These are phyloP conservation scores for Meta bourneti DNA, from an alignment of 2,888 invertebrate genomes.

Conservation along the genomic window DNA sequence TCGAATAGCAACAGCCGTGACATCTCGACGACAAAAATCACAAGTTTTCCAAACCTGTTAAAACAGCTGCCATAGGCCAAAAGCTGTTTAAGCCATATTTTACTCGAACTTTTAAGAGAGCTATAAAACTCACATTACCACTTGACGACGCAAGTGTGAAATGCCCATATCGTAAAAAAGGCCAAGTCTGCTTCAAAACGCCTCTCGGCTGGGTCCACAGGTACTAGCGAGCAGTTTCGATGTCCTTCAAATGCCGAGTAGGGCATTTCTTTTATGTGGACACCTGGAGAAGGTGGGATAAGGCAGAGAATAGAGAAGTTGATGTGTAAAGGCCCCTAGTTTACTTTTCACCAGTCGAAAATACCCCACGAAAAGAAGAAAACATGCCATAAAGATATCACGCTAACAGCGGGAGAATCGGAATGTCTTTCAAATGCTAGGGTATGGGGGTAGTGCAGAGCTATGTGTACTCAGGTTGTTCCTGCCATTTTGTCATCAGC, in stretches of 20 bases:
- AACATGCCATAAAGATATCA: conserved; percentile 57
- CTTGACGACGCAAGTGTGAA: conserved; percentile 11
- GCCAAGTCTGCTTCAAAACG: background rate
- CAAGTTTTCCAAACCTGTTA: background rate
- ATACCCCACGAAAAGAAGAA: conserved; percentile 9
- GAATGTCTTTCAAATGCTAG: background rate
- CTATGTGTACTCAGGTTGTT: too few relatives aligned
- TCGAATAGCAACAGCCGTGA: background rate
- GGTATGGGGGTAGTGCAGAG: too few relatives aligned
- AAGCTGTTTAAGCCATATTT: background rate
- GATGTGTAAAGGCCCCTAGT: conserved; percentile 15
- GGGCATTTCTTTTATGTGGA: conserved; percentile 60
- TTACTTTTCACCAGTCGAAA: conserved; percentile 44
- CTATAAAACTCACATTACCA: conserved; percentile 51
- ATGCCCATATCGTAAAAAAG: conserved; percentile 30
- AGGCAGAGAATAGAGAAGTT: conserved; percentile 10
- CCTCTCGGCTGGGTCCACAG: conserved; percentile 35
- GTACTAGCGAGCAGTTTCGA: conserved; percentile 49
- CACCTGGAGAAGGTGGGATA: conserved; percentile 59
- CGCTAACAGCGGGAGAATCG: background rate
- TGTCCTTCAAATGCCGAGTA: conserved; percentile 36
- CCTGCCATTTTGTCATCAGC: too few relatives aligned
- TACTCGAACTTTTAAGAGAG: conserved; percentile 7
- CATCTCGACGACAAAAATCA: background rate
- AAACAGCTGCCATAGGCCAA: background rate